Evolutionary conservation across 2,113 vertebrate genomes (phyloP), one percentile per base, ranked within the genome.

Genomic region (Perca flavescens): DNA sequence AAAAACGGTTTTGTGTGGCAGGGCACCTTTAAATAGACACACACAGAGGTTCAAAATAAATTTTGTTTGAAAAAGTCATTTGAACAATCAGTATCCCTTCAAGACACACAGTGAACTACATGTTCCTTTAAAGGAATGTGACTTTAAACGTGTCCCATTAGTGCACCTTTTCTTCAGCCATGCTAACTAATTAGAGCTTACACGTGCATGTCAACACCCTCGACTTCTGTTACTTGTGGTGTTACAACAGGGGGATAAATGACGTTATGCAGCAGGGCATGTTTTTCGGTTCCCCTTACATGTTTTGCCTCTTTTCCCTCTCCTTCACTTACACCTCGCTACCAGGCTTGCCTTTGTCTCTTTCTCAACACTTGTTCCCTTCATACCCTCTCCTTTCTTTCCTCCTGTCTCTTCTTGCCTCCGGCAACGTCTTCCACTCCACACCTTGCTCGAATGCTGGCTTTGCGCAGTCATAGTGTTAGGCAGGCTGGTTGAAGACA

Each of bases 401-500:
- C 43, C 69, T 58, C 49, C 28, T 5, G 17, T 70, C 83, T 72
- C 64, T 21, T 47, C 28, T 70, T 2, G 64, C 74, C 82, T 25
- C 25, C 28, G 21, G 87, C 81, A 54, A 74, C 62, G 28, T 72
- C 63, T 75, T 85, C 61, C 70, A 19, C 72, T 78, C 57, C 56
- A 21, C 12, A 12, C 43, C 58, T 79, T 3, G 65, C 66, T 79
- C 22, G 10, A 62, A 77, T 31, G 17, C 58, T 36, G 75, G 79
- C 49, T 77, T 77, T 70, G 54, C 77, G 74, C 66, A 54, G 75
- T 79, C 79, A 9, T 47, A 31, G 57, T 31, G 68, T 71, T 61
- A 50, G 43, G 74, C 80, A 17, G 83, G 65, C 74, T 82, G 84
- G 87, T 77, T 79, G 85, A 83, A 84, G 79, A 84, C 16, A 62